phyloP scores from a whole-genome alignment of 2,888 invertebrate genomes.

The Cancer borealis region DNA sequence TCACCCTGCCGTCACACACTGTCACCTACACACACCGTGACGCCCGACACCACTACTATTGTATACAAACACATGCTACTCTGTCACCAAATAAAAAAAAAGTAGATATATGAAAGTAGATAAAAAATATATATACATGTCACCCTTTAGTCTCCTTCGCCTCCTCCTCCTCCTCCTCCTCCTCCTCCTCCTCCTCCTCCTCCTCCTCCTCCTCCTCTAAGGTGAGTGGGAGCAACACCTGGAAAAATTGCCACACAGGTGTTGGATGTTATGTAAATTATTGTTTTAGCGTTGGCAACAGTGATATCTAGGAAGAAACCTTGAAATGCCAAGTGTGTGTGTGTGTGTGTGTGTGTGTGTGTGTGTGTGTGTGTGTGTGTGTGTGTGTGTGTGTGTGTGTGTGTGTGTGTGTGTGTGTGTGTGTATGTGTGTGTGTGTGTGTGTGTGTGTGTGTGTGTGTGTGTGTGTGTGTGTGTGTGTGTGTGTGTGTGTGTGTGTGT shows the following conservation, averaged over 20 bases:
- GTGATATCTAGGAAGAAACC: slow-evolving; percentile 34
- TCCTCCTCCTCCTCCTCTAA: neutral
- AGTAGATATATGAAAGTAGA: neutral
- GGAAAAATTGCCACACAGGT: slow-evolving; percentile 2
- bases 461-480: slow-evolving; percentile 41
- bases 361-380: slow-evolving; percentile 6
- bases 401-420: slow-evolving; percentile 21
- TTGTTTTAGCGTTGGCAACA: slow-evolving; percentile 37
- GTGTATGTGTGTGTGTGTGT: slow-evolving; percentile 1
- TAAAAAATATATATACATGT: no score
- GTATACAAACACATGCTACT: neutral
- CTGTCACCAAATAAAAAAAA: neutral
- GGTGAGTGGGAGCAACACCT: neutral
- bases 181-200: neutral
- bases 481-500: slow-evolving; percentile 41
- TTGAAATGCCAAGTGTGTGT: slow-evolving; percentile 31
- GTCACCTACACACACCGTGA: neutral
- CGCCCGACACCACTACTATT: neutral
- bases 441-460: slow-evolving; percentile 27
- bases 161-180: neutral
- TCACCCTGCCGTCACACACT: neutral
- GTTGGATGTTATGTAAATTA: slow-evolving; percentile 21
- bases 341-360: slow-evolving; percentile 20
- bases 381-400: slow-evolving; percentile 39
- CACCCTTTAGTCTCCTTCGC: neutral